Evolutionary conservation across 1,140 invertebrate genomes (phyloP).

Genomic region (Drosophila virilis): DNA sequence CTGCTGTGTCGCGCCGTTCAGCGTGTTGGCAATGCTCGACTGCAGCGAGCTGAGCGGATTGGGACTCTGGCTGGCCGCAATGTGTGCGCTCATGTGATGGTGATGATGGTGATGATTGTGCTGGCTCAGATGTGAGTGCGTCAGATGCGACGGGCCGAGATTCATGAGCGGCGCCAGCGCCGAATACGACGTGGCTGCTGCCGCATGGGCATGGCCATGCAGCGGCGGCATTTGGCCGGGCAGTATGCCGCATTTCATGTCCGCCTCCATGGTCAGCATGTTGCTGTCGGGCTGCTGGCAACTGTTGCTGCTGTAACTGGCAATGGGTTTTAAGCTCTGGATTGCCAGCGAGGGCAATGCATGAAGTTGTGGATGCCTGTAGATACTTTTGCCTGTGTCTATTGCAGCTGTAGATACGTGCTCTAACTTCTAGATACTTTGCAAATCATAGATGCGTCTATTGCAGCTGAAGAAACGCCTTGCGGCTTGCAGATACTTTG

Average conservation of each 20-base stretch:
- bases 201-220: constrained; percentile 84
- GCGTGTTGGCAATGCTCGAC: constrained; percentile 78
- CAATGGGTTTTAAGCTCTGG: not conserved
- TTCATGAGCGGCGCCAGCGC: constrained; percentile 88
- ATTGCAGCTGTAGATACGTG: not conserved
- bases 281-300: constrained; percentile 80
- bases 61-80: constrained; percentile 74
- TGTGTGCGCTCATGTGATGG: constrained; percentile 78
- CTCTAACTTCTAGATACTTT: constrained; percentile 19
- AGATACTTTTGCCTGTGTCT: not conserved
- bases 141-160: constrained; percentile 87
- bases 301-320: not conserved
- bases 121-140: constrained; percentile 86
- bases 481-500: constrained; percentile 9
- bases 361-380: not conserved
- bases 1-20: constrained; percentile 55
- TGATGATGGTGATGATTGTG: constrained; percentile 84
- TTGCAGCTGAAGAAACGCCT: too few species aligned
- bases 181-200: constrained; percentile 86
- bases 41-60: constrained; percentile 77
- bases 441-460: not conserved
- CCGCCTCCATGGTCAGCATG: constrained; percentile 95
- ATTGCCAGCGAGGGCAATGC: constrained; percentile 4
- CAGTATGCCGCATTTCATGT: constrained; percentile 92
- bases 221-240: constrained; percentile 92